Evolutionary conservation across 2,888 invertebrate species (phyloP), one percentile per base, ranked within the genome.

Genomic region (Habrosyne pyritoides): DNA sequence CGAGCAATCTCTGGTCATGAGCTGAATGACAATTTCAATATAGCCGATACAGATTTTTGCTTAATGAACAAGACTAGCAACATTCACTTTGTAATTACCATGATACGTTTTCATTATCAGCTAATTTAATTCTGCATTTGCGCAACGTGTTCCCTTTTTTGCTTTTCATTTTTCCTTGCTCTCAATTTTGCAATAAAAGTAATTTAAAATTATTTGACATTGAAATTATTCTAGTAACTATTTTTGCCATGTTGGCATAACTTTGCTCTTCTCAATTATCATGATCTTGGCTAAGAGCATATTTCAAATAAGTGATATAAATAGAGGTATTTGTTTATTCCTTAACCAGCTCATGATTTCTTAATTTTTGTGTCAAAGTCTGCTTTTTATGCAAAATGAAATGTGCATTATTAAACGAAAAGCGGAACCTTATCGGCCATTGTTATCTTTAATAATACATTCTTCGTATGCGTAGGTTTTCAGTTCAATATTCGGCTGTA

Each of bases 81-180:
- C 87, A 87, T 87, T 89, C 86, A 86, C 87, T 84, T 75, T 67
- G 78, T 79, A 81, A 82, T 81, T 83, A 81, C 67, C 75, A 78
- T 81, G 77, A 80, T 79, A 81, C 59, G 65, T 77, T 78, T 79
- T 81, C 79, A 84, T 83, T 83, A 83, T 74, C 79, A 75, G 73
- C 71, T 76, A 70, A 78, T 79, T 77, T 75, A 75, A 76, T 68
- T 33, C 52, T 62, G 62, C 55, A 61, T 70, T 74, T 71, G 53
- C 67, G 74, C 63, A 74, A 75, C 69, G 63, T 60, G 63, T 59
- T 73, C 61, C 64, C 66, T 63, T 64, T 74, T 75, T 64, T 71
- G 60, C 51, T 61, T 64, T 59, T 61, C 52, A 53, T 58, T 50
- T 55, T 60, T 56, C 36, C 61, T 52, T 60, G 48, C 28, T 26